These are phyloP conservation scores for Neomorphus geoffroyi DNA, from an alignment of 2,797 vertebrate genomes.

Conservation along the genomic window DNA sequence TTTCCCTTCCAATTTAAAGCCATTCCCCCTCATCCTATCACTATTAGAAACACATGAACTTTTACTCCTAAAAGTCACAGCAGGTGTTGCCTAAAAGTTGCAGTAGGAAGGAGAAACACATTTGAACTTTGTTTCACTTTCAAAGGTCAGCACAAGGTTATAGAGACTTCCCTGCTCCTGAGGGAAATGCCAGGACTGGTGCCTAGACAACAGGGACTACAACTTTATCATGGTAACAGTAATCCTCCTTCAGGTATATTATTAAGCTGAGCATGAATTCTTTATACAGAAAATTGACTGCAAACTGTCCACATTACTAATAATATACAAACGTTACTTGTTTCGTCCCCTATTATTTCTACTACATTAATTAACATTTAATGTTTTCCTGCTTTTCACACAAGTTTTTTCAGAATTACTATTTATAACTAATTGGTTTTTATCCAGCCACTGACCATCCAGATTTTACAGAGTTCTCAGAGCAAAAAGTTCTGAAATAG, in stretches of 20 bases:
- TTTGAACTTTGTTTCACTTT: neutral
- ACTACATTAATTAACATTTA: neutral
- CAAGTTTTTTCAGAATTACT: neutral
- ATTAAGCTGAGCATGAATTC: neutral
- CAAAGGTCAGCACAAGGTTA: accelerated
- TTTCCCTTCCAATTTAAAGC: too few relatives aligned
- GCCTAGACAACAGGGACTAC: neutral
- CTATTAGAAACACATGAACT: neutral
- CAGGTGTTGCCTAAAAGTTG: neutral
- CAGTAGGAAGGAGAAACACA: neutral
- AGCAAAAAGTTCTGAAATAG: neutral
- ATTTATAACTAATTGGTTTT: neutral
- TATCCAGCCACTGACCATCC: neutral
- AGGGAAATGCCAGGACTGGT: neutral
- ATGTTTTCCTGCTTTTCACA: neutral
- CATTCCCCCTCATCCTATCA: too few relatives aligned
- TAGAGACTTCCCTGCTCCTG: neutral
- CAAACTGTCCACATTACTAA: neutral
- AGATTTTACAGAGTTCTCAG: neutral
- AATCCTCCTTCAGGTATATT: neutral
- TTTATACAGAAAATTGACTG: neutral
- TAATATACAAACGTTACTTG: neutral
- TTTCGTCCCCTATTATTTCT: neutral
- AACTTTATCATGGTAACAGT: neutral
- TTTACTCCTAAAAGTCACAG: neutral